Base-by-base conservation (phyloP, 2,888 invertebrate genomes). In the Oligia fasciuncula region DNA sequence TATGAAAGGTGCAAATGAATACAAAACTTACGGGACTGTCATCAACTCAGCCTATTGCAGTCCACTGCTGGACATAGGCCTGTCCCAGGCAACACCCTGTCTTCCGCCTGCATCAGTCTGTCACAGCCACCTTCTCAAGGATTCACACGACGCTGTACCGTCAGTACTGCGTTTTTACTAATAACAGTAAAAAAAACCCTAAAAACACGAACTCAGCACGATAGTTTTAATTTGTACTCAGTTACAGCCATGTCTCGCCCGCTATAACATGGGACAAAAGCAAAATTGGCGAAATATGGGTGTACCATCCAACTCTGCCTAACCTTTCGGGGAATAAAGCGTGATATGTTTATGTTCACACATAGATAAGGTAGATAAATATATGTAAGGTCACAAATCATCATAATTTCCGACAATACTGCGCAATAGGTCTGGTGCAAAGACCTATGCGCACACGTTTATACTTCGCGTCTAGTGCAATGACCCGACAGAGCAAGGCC, bases 401-500 rank as follows among this genome's bases (percentile, higher is more conserved):
- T 14, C 1, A 35, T 35, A 66, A 71, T 54, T 51, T 43, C n/a
- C 43, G 9, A 35, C 14, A 54, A 51, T 43, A 60, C 85, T 85
- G 85, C 81, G 81, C 72, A 85, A 43, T 76, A 73, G 62, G 35
- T 54, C 9, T 65, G 67, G 77, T 65, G 40, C 60, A 35, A 72
- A 72, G 29, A 81, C 35, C 63, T 82, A 74, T 70, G 73, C 46
- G 35, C 40, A 70, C 73, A 74, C 76, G 83, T 40, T 65, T 46
- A 40, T 40, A 67, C 35, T 57, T 43, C 74, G 40, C 67, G 84
- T 19, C 68, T 79, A 77, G 87, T 71, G 66, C 74, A 85, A 70
- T 51, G 87, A 86, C 72, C 84, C 0, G 19, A 9, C 54, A 14
- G 80, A 73, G 40, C 73, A 76, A 87, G 87, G 87, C 80, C 75